Evolutionary conservation across 2,113 vertebrate species (phyloP), one percentile per base, ranked within the genome.

Genomic region (Pomatorhinus ruficollis): DNA sequence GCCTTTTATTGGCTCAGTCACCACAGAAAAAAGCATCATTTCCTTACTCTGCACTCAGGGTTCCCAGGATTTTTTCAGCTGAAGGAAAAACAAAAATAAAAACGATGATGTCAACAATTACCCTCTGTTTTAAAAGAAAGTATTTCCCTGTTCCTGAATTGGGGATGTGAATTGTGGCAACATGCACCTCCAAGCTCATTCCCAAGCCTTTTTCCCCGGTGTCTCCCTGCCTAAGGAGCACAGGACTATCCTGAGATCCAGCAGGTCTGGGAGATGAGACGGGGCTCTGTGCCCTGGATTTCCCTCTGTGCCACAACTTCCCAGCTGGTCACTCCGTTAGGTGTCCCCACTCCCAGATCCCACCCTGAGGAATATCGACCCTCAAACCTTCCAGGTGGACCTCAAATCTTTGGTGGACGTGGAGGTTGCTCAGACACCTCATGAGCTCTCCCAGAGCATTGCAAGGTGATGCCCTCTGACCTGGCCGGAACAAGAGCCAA

Each of bases 1-100:
- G 71, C 72, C 63, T 93, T 87, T 76, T 87, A 64, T 22, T 85
- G 87, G 66, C 63, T 83, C 91, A 24, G 2, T 42, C 87, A 28
- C 28, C 28, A 35, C 42, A 66, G 90, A 54, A 49, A 86, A 83
- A 91, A 83, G 66, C 68, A 54, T 44, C 21, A 40, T 40, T 70
- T 72, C 71, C 65, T 79, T 88, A 65, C 37, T 54, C 66, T n/a
- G 19, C 1, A 0, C 35, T 85, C 3, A 3, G 16, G 27, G 33
- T 56, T 94, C 57, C 91, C 87, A 77, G 71, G 85, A 76, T 61
- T 91, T 82, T 64, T 90, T 68, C 42, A 80, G 64, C 75, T 31
- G n/a, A 56, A 83, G 82, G 28, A 59, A 64, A 93, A 90, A 37
- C 28, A 64, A 76, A 86, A 92, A 71, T 35, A 69, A 90, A 79